Evolutionary conservation across 2,797 vertebrate species (phyloP).

Genomic region (Sebastes vulpes): DNA sequence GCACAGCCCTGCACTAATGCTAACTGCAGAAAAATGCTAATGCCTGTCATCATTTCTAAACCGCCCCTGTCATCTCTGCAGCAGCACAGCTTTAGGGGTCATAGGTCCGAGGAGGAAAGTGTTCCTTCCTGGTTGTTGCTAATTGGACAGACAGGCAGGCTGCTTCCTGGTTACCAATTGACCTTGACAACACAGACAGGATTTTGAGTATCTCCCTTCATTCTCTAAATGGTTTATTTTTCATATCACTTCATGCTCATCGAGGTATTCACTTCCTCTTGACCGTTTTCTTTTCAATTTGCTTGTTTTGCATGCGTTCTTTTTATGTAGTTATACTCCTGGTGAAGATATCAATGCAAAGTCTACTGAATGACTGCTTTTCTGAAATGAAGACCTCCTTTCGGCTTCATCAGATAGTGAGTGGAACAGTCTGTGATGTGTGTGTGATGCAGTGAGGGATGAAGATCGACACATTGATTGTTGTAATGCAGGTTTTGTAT

Average conservation of each 20-base stretch:
- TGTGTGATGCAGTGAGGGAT: background rate
- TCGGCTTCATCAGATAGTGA: background rate
- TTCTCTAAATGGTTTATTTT: conserved; percentile 28
- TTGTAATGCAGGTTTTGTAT: background rate
- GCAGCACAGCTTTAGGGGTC: conserved; percentile 81
- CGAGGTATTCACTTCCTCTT: background rate
- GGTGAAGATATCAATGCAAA: background rate
- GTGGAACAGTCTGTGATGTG: background rate
- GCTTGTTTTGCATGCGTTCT: background rate
- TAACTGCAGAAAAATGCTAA: conserved; percentile 85
- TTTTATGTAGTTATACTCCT: background rate
- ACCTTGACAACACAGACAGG: conserved; percentile 76
- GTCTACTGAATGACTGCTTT: background rate
- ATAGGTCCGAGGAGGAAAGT: conserved; percentile 69
- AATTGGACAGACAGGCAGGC: conserved; percentile 81
- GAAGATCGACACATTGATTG: background rate
- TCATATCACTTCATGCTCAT: conserved; percentile 3
- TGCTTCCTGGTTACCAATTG: conserved; percentile 76
- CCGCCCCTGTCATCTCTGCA: conserved; percentile 76
- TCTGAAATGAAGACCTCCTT: background rate
- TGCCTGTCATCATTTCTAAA: conserved; percentile 83
- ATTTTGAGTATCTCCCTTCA: conserved; percentile 55
- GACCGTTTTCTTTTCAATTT: background rate
- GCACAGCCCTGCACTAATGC: conserved; percentile 70
- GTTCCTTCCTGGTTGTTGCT: conserved; percentile 81